A percentile compares a stretch with the other conserved stretches of the same genome.
Conservation (phyloP, 2,797 vertebrate genomes). For the Channallabes apus region DNA sequence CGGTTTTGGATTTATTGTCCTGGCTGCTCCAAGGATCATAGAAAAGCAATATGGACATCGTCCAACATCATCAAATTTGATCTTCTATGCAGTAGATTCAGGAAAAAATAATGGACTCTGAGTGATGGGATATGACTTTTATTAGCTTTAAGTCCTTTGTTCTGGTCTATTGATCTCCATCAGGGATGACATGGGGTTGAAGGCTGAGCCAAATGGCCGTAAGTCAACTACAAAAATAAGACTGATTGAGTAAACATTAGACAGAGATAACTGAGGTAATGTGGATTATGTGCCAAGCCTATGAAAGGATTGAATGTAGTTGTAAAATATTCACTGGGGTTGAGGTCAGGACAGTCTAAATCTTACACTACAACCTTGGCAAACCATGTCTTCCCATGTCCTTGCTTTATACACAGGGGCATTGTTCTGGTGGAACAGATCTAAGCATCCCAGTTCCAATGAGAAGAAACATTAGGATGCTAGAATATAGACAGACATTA, state of each 20-base stretch:
- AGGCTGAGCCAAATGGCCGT: not conserved
- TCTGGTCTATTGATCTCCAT: slow-evolving; percentile 20
- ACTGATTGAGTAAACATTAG: not conserved
- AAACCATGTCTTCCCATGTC: too few relatives aligned
- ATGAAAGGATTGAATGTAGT: not conserved
- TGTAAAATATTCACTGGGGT: not conserved
- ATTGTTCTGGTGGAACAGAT: too few relatives aligned
- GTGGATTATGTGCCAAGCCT: not conserved
- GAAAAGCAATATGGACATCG: slow-evolving; percentile 16
- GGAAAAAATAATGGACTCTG: slow-evolving; percentile 19
- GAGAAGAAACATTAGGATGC: too few relatives aligned
- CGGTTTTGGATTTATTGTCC: slow-evolving; percentile 10
- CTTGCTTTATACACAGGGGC: too few relatives aligned
- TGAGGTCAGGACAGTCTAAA: not conserved
- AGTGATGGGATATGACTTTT: slow-evolving; percentile 33
- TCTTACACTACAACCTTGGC: too few relatives aligned
- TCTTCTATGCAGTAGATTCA: not conserved
- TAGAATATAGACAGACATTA: too few relatives aligned
- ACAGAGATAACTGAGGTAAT: not conserved
- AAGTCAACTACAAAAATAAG: slow-evolving; percentile 1
- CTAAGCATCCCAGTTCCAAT: too few relatives aligned
- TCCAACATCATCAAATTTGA: slow-evolving; percentile 10
- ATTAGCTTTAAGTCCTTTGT: slow-evolving; percentile 26
- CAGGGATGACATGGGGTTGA: not conserved
- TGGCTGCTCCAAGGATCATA: slow-evolving; percentile 26